Conservation (phyloP, 2,113 vertebrate species). For the Rhegmatorhina hoffmannsi region DNA sequence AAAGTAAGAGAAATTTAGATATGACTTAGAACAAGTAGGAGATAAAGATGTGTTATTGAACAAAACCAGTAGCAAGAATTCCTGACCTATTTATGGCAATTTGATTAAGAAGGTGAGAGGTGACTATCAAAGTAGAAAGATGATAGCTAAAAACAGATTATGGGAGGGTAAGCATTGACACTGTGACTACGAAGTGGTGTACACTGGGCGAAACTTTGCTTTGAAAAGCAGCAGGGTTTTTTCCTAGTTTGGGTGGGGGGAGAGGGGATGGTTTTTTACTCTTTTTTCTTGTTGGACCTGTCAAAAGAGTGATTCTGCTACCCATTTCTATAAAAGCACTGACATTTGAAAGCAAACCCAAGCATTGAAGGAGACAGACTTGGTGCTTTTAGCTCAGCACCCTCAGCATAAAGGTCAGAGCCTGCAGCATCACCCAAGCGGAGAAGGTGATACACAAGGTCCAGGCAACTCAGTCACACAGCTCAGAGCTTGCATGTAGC, state of each 20-base stretch:
- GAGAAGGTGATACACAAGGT: neutral
- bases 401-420: neutral
- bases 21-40: slow-evolving; percentile 34
- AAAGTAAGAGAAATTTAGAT: slow-evolving; percentile 43
- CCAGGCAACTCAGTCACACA: neutral
- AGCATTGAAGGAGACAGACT: neutral
- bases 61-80: neutral
- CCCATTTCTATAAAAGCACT: neutral
- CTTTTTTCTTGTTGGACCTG: neutral
- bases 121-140: neutral
- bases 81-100: slow-evolving; percentile 40
- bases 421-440: neutral
- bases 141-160: slow-evolving; percentile 37
- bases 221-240: neutral
- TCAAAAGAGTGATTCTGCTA: neutral
- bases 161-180: neutral
- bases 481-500: neutral
- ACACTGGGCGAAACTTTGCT: neutral
- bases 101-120: slow-evolving; percentile 62
- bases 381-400: neutral
- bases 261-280: neutral
- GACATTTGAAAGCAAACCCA: neutral
- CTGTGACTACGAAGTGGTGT: neutral
- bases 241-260: too few species aligned
- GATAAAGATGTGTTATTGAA: slow-evolving; percentile 60